Conservation (phyloP, 2,888 invertebrate species). For the Drosophila mulleri region DNA sequence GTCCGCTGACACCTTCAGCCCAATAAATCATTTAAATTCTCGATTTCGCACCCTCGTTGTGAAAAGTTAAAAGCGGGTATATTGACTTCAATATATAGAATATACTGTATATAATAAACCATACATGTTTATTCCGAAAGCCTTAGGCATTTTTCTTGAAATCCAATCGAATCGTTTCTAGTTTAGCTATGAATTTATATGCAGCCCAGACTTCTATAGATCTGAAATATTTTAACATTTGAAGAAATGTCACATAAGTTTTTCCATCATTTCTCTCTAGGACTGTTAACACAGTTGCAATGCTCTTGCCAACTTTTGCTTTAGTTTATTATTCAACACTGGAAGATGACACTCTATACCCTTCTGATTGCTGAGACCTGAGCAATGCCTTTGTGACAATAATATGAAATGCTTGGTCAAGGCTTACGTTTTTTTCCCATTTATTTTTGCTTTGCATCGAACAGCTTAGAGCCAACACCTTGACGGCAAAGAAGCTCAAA, state of each 20-base stretch:
- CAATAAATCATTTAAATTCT: constrained; percentile 16
- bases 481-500: not conserved
- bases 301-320: too few relatives aligned
- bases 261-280: too few relatives aligned
- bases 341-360: not conserved
- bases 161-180: too few relatives aligned
- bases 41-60: not conserved
- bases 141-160: too few relatives aligned
- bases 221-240: too few relatives aligned
- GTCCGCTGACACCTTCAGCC: constrained; percentile 28
- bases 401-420: constrained; percentile 4
- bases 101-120: too few relatives aligned
- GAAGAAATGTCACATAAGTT: too few relatives aligned
- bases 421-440: not conserved
- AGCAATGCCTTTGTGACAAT: constrained; percentile 21
- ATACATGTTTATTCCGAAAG: too few relatives aligned
- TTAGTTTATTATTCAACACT: not conserved
- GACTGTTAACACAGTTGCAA: too few relatives aligned
- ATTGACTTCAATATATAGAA: not conserved
- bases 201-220: too few relatives aligned
- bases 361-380: too few relatives aligned
- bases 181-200: too few relatives aligned
- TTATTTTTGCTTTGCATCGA: constrained; percentile 30
- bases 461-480: constrained; percentile 15
- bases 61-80: not conserved